Conservation (phyloP, 2,888 invertebrate genomes). For the Hirtodrosophila alboralis region DNA sequence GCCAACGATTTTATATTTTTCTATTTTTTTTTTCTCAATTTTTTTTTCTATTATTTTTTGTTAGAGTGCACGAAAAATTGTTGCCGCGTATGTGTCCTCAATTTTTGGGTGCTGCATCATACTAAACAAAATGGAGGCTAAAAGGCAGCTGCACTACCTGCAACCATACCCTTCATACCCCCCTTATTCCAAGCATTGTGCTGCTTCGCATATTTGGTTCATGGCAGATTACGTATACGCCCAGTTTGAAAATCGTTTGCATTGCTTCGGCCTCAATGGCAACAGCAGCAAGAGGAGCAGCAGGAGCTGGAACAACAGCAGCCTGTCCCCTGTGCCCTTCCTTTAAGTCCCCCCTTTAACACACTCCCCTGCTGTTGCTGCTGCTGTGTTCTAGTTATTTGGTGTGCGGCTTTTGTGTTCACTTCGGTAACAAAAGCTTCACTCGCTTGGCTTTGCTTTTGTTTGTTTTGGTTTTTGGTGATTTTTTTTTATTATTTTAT, state of each 20-base stretch:
- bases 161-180: background rate
- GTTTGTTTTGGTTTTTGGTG: constrained; percentile 38
- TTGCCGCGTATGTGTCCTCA: constrained; percentile 69
- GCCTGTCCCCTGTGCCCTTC: background rate
- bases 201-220: constrained; percentile 69
- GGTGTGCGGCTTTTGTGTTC: constrained; percentile 66
- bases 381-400: constrained; percentile 66
- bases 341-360: background rate
- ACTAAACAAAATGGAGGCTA: constrained; percentile 12
- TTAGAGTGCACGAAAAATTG: constrained; percentile 67
- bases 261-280: constrained; percentile 52
- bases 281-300: background rate
- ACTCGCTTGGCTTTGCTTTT: constrained; percentile 49
- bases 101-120: constrained; percentile 56
- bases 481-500: constrained; percentile 25
- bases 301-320: constrained; percentile 7
- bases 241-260: constrained; percentile 73
- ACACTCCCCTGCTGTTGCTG: background rate
- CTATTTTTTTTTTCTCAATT: constrained; percentile 16
- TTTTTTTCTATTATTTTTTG: constrained; percentile 2
- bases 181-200: constrained; percentile 38
- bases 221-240: constrained; percentile 78
- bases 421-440: constrained; percentile 65
- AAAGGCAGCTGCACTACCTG: constrained; percentile 1
- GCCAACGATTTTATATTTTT: constrained; percentile 48